These are phyloP conservation scores for Gryon sp. DNA, from an alignment of 1,140 invertebrate species.

Conservation along the genomic window DNA sequence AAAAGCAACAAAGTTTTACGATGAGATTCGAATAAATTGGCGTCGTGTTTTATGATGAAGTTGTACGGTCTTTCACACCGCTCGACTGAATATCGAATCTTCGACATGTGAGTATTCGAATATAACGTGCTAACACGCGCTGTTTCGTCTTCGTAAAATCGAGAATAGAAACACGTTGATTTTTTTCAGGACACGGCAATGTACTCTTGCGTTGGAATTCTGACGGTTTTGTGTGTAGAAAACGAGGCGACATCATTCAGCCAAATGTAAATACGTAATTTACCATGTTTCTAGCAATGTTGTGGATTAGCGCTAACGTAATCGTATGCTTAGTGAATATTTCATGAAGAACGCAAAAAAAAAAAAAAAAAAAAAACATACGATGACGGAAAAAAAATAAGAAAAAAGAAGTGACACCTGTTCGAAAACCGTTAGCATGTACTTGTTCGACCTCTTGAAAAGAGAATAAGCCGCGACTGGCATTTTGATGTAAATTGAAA, in stretches of 20 bases:
- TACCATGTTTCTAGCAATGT: slow-evolving; percentile 34
- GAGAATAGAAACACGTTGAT: slow-evolving; percentile 42
- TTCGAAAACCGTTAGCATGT: slow-evolving; percentile 72
- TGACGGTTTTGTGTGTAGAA: slow-evolving; percentile 44
- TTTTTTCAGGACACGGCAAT: slow-evolving; percentile 33
- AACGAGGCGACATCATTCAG: slow-evolving; percentile 38
- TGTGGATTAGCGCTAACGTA: slow-evolving; percentile 53
- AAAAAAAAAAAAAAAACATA: too few relatives aligned
- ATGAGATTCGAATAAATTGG: slow-evolving; percentile 41
- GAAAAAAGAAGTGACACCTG: slow-evolving; percentile 73
- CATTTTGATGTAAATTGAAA: slow-evolving; percentile 76
- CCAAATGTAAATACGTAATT: slow-evolving; percentile 58
- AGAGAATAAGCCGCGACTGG: slow-evolving; percentile 61
- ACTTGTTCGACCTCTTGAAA: slow-evolving; percentile 67
- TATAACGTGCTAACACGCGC: slow-evolving; percentile 48
- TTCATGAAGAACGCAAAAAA: slow-evolving; percentile 74
- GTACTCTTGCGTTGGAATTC: slow-evolving; percentile 37
- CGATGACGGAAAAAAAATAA: slow-evolving; percentile 54
- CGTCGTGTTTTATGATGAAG: slow-evolving; percentile 54
- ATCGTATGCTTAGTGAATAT: slow-evolving; percentile 73
- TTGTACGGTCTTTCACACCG: slow-evolving; percentile 60
- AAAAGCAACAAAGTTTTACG: slow-evolving; percentile 40
- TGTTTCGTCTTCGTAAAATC: slow-evolving; percentile 45
- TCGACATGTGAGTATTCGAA: slow-evolving; percentile 27
- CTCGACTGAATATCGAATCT: slow-evolving; percentile 19